These are phyloP conservation scores for Forficula auricularia DNA, from an alignment of 1,140 invertebrate species.

Conservation along the genomic window DNA sequence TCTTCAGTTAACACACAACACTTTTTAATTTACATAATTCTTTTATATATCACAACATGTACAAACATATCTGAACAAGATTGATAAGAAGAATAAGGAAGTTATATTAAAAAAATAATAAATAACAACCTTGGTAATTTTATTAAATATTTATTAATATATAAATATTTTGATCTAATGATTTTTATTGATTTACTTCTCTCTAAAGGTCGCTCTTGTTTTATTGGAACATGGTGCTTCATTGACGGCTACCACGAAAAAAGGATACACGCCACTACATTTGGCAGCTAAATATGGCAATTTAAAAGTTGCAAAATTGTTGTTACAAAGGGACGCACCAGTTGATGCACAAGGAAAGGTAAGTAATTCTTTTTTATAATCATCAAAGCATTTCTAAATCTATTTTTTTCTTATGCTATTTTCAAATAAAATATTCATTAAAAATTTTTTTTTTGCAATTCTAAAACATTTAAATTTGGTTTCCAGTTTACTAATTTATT, in stretches of 20 bases:
- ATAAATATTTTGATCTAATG: constrained; percentile 40
- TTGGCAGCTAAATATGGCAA: constrained; percentile 95
- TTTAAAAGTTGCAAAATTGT: constrained; percentile 71
- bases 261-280: constrained; percentile 94
- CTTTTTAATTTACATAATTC: too few species aligned
- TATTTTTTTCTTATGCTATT: too few species aligned
- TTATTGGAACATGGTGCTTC: constrained; percentile 88
- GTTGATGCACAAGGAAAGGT: constrained; percentile 88
- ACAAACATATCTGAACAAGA: too few species aligned
- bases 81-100: too few species aligned
- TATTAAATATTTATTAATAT: too few species aligned
- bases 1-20: too few species aligned
- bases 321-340: constrained; percentile 73
- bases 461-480: too few species aligned
- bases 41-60: too few species aligned
- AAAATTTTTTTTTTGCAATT: background rate
- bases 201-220: constrained; percentile 56
- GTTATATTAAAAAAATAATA: too few species aligned
- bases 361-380: constrained; percentile 11
- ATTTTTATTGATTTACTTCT: constrained; percentile 17
- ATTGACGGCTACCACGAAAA: constrained; percentile 77
- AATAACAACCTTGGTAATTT: too few species aligned
- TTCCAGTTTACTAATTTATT: too few species aligned
- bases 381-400: too few species aligned
- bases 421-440: background rate